phyloP scores from a whole-genome alignment of 2,888 invertebrate species.

The Drosophila nr. medialis region DNA sequence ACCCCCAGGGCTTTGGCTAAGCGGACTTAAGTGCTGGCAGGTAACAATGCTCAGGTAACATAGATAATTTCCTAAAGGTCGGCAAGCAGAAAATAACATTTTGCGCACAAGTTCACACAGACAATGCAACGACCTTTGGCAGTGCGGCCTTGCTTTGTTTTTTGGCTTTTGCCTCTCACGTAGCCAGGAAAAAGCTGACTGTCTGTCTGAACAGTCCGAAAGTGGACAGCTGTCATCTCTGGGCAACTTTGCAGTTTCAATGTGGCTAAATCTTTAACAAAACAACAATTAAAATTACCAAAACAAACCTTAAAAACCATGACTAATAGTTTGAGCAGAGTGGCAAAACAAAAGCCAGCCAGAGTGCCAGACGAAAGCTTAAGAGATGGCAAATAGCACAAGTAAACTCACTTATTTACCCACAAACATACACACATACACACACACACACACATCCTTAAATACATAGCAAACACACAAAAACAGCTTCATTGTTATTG shows the following conservation, averaged over 20 bases:
- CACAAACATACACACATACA: slow-evolving; percentile 21
- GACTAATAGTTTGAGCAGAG: slow-evolving; percentile 69
- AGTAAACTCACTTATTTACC: slow-evolving; percentile 6
- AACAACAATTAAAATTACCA: slow-evolving; percentile 30
- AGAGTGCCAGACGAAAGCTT: slow-evolving; percentile 68
- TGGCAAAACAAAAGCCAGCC: slow-evolving; percentile 70
- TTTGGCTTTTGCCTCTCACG: slow-evolving; percentile 56
- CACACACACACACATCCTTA: neutral
- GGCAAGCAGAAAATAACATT: slow-evolving; percentile 77
- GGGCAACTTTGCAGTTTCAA: slow-evolving; percentile 61
- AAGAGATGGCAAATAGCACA: slow-evolving; percentile 52
- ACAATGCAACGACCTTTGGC: slow-evolving; percentile 61
- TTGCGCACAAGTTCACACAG: slow-evolving; percentile 71
- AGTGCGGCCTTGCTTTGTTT: neutral
- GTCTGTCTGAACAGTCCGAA: slow-evolving; percentile 16
- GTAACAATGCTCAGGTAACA: slow-evolving; percentile 46
- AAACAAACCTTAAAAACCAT: slow-evolving; percentile 54
- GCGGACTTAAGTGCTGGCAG: slow-evolving; percentile 28
- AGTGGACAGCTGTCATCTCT: slow-evolving; percentile 53
- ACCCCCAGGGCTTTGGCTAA: slow-evolving; percentile 25
- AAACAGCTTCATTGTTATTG: slow-evolving; percentile 48
- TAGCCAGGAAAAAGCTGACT: slow-evolving; percentile 43
- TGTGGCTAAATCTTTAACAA: slow-evolving; percentile 48
- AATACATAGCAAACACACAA: neutral
- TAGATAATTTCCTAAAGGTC: slow-evolving; percentile 76